phyloP scores from a whole-genome alignment of 2,797 vertebrate genomes.

The Glyptemys insculpta region DNA sequence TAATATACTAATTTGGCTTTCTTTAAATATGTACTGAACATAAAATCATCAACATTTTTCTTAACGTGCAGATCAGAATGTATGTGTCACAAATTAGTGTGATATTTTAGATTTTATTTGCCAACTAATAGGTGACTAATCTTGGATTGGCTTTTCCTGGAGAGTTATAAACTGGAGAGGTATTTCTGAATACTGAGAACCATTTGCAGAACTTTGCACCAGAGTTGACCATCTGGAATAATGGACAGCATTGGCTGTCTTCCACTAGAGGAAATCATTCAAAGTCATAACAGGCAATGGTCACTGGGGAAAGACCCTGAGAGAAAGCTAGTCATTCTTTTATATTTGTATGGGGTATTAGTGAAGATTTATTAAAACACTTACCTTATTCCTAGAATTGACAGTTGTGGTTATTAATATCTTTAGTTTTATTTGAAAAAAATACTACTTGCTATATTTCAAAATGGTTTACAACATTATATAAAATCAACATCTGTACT shows the following conservation, averaged over 20 bases:
- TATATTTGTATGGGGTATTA: constrained; percentile 75
- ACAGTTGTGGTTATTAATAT: constrained; percentile 58
- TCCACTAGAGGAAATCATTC: constrained; percentile 70
- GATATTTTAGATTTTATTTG: constrained; percentile 41
- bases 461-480: constrained; percentile 51
- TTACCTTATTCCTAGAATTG: constrained; percentile 65
- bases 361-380: constrained; percentile 78
- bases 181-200: constrained; percentile 48
- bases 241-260: constrained; percentile 66
- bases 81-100: background rate
- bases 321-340: constrained; percentile 71
- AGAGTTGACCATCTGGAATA: constrained; percentile 68
- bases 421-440: constrained; percentile 74
- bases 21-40: background rate
- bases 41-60: constrained; percentile 11
- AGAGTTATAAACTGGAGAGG: constrained; percentile 12
- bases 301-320: constrained; percentile 47
- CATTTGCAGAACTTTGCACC: constrained; percentile 63
- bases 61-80: constrained; percentile 30
- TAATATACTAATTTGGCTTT: constrained; percentile 47
- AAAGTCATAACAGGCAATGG: constrained; percentile 63
- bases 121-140: constrained; percentile 11
- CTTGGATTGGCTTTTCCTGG: constrained; percentile 28
- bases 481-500: constrained; percentile 47
- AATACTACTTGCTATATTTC: constrained; percentile 55